Evolutionary conservation across 1,140 invertebrate genomes (phyloP), one percentile per base, ranked within the genome.

Genomic region (Plutomurus gul): DNA sequence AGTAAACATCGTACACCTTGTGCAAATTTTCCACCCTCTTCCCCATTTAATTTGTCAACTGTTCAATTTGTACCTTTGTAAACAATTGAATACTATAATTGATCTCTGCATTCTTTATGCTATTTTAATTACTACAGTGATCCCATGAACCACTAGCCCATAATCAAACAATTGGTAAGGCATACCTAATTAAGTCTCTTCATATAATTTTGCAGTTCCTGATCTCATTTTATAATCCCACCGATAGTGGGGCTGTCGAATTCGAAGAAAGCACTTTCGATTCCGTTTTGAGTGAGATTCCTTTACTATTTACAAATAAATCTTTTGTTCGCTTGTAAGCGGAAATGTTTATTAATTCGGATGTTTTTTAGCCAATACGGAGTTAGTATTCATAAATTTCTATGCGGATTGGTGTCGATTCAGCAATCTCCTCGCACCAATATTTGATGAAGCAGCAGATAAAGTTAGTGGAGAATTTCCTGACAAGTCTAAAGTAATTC

Each of bases 341-440:
- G 72, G 11, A 37, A 79, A 82, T 82, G 4, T 36, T 81, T 85
- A 82, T 86, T 84, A 84, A 85, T 83, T 78, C n/a, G n/a, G n/a
- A n/a, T n/a, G n/a, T n/a, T 85, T 93, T 92, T 81, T 89, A 98
- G 96, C 93, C 78, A 92, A 92, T 72, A 95, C 96, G 90, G 96
- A 99, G 89, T 88, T 99, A 87, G 96, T 99, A 73, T 95, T 99
- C 87, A 93, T 99, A 81, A 99, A 99, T 88, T 99, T 99, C 88
- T 99, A 99, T 89, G 97, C 97, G 11, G 96, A 99, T 86, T 99
- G 96, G 96, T 98, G 94, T 88, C 90, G 92, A 84, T 95, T 95
- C 84, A 99, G 97, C 89, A 98, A 97, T 88, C 91, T 97, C 86
- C 88, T 99, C 85, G 93, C 94, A 84, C 98, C 98, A 36, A 93